Conservation (phyloP, 2,113 vertebrate genomes). For the Noctilio leporinus region DNA sequence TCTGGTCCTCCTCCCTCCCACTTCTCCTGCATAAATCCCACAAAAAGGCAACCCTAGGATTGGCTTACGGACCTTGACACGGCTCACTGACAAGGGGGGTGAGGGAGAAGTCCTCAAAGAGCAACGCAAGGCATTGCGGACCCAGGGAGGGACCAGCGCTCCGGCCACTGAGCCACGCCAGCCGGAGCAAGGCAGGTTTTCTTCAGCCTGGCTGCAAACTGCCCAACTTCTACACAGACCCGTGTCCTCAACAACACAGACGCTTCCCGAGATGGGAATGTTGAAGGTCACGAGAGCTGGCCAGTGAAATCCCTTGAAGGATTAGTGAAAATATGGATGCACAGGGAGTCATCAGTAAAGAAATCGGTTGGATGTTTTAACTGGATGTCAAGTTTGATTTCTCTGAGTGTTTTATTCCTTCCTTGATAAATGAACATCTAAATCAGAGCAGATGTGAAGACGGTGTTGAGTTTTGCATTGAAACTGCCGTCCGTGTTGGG, state of each 20-base stretch:
- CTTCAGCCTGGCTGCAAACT: fast-evolving
- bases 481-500: not conserved
- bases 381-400: not conserved
- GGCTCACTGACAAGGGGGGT: not conserved
- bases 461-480: not conserved
- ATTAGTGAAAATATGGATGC: not conserved
- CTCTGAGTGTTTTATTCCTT: not conserved
- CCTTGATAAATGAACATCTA: not conserved
- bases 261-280: not conserved
- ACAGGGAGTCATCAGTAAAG: not conserved
- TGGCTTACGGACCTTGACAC: not conserved
- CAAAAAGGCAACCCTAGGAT: not conserved
- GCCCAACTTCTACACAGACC: not conserved
- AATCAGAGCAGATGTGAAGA: not conserved
- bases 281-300: not conserved
- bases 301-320: not conserved
- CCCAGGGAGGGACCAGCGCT: not conserved
- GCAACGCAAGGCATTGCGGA: fast-evolving
- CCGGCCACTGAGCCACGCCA: too few relatives aligned
- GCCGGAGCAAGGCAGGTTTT: too few relatives aligned
- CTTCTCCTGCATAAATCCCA: not conserved
- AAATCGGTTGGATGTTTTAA: not conserved
- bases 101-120: not conserved
- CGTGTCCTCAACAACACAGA: not conserved
- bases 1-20: not conserved